Evolutionary conservation across 2,113 vertebrate species (phyloP).

Genomic region (cattle (Bos taurus)): ARS-UCD2.0 NC_037342.1:16558501-16559000

Average conservation of each 20-base stretch:
- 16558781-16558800: neutral
- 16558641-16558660: neutral
- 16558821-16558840: neutral
- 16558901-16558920: neutral
- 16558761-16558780: neutral
- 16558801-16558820: neutral
- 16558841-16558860: neutral
- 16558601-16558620: neutral
- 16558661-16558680: neutral
- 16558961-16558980: neutral
- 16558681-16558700: neutral
- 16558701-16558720: accelerated
- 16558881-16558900: neutral
- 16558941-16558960: neutral
- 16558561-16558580: neutral
- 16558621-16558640: neutral
- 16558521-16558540: neutral
- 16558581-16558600: neutral
- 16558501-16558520: neutral
- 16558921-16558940: neutral
- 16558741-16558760: neutral
- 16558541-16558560: neutral
- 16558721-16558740: neutral
- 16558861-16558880: neutral
- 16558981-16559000: neutral